Evolutionary conservation across 1,140 invertebrate genomes (phyloP).

Genomic region (Camponotus pennsylvanicus): DNA sequence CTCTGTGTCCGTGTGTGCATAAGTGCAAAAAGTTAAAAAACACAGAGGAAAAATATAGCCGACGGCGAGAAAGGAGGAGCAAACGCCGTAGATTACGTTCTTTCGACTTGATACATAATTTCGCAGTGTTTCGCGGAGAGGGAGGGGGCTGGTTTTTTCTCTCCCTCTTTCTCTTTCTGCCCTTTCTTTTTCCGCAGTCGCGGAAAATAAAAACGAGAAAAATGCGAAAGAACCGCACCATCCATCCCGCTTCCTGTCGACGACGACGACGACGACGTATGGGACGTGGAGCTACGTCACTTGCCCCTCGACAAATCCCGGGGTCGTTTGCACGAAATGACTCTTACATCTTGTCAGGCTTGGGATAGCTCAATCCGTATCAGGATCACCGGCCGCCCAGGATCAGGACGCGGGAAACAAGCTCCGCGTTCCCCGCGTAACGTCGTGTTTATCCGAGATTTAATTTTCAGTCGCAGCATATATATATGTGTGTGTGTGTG

Average conservation of each 20-base stretch:
- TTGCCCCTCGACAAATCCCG: constrained; percentile 59
- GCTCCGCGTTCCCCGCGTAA: background rate
- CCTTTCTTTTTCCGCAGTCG: constrained; percentile 3
- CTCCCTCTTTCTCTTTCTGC: too few species aligned
- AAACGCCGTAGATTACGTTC: constrained; percentile 67
- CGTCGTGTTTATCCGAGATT: constrained; percentile 56
- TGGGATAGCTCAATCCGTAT: constrained; percentile 65
- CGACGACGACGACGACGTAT: constrained; percentile 52
- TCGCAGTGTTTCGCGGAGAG: constrained; percentile 53
- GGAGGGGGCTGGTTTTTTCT: constrained; percentile 37
- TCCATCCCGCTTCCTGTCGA: constrained; percentile 66
- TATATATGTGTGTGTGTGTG: too few species aligned
- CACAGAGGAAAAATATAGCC: constrained; percentile 52
- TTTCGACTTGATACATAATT: constrained; percentile 67
- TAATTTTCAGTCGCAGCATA: constrained; percentile 46
- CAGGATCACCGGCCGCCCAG: constrained; percentile 56
- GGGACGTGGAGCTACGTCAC: constrained; percentile 10
- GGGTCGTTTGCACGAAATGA: constrained; percentile 61
- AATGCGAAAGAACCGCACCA: constrained; percentile 68
- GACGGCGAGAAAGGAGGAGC: constrained; percentile 2
- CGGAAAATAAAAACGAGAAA: constrained; percentile 21
- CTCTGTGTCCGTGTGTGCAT: background rate
- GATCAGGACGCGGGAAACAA: constrained; percentile 24
- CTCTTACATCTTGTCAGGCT: constrained; percentile 69
- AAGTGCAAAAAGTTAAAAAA: constrained; percentile 54